Evolutionary conservation across 2,888 invertebrate species (phyloP).

Genomic region (Platycheirus albimanus): DNA sequence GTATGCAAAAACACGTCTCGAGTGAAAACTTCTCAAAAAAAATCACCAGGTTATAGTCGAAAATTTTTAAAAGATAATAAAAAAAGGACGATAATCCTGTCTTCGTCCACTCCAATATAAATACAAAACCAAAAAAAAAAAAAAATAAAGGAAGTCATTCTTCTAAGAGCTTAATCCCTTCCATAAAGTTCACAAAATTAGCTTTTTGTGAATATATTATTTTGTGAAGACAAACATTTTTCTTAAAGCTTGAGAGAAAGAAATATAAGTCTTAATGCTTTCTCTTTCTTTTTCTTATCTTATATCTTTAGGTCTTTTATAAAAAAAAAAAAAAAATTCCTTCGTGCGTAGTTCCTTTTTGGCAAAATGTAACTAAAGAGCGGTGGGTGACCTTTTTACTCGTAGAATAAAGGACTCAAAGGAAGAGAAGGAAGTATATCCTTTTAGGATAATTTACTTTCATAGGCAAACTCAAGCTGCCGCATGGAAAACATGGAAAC

Average conservation of each 20-base stretch:
- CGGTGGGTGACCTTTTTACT: background rate
- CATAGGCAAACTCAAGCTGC: conserved; percentile 13
- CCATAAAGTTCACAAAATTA: conserved; percentile 56
- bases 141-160: conserved; percentile 3
- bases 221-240: conserved; percentile 27
- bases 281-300: conserved; percentile 28
- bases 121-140: conserved; percentile 19
- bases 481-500: conserved; percentile 13
- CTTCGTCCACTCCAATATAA: background rate
- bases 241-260: background rate
- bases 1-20: conserved; percentile 63
- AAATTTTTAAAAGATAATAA: conserved; percentile 3
- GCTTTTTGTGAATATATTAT: conserved; percentile 31
- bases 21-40: conserved; percentile 51
- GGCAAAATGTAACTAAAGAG: background rate
- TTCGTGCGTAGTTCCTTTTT: conserved; percentile 25
- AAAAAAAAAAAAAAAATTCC: no score
- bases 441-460: no score
- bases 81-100: conserved; percentile 26
- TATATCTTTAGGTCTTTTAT: conserved; percentile 30
- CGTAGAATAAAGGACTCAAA: no score
- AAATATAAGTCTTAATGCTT: conserved; percentile 14
- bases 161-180: conserved; percentile 53
- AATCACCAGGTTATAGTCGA: conserved; percentile 52
- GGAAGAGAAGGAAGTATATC: no score